Evolutionary conservation across 2,797 vertebrate genomes (phyloP).

Genomic region (Rachycentron canadum): DNA sequence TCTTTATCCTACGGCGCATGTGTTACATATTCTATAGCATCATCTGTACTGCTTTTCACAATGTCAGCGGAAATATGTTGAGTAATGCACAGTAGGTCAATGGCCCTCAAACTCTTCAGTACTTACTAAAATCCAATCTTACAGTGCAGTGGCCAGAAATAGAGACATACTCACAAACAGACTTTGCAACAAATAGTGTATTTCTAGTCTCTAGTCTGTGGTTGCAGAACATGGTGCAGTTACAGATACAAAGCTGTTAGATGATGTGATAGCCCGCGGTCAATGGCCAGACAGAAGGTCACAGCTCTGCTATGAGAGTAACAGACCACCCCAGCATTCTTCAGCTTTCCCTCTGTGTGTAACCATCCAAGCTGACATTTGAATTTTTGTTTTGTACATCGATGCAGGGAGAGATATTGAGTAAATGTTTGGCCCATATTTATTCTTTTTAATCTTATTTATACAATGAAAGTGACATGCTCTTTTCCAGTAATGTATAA

Average conservation of each 20-base stretch:
- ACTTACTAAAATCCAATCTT: conserved; percentile 47
- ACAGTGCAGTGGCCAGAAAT: conserved; percentile 29
- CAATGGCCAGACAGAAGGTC: conserved; percentile 62
- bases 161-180: conserved; percentile 36
- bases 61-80: conserved; percentile 31
- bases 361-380: conserved; percentile 38
- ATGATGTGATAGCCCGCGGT: conserved; percentile 55
- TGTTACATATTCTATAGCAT: conserved; percentile 26
- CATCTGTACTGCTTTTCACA: conserved; percentile 29
- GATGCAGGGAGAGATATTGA: conserved; percentile 1
- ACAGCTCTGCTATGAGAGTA: conserved; percentile 57
- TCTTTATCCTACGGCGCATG: conserved; percentile 17
- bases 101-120: conserved; percentile 37
- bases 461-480: not conserved
- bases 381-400: conserved; percentile 1
- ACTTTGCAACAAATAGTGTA: conserved; percentile 40
- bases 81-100: conserved; percentile 44
- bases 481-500: not conserved
- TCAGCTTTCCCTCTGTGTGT: conserved; percentile 14
- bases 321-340: conserved; percentile 29
- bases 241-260: conserved; percentile 52
- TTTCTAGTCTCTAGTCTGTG: conserved; percentile 36
- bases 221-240: conserved; percentile 50
- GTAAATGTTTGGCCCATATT: not conserved
- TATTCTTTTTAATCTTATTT: not conserved